Conservation (phyloP, 1,140 invertebrate genomes). For the Drosophila seguyi region DNA sequence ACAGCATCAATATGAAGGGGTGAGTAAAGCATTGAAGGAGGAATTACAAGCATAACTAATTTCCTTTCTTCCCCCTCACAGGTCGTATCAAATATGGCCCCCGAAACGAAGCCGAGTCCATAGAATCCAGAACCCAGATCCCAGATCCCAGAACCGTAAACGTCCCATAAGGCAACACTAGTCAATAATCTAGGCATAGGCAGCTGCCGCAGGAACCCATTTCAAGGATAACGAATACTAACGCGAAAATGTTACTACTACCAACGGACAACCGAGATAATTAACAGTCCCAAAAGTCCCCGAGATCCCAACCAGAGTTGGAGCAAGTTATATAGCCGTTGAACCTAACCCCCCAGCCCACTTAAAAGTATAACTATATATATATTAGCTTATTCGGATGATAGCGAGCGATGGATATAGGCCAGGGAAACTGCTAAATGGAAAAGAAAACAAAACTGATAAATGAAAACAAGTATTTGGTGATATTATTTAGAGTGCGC, state of each 20-base stretch:
- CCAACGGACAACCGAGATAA: constrained; percentile 48
- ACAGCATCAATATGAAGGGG: constrained; percentile 10
- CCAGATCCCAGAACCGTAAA: constrained; percentile 54
- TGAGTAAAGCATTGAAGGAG: not conserved
- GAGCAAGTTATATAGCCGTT: constrained; percentile 50
- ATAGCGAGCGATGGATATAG: not conserved
- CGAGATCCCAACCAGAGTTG: constrained; percentile 17
- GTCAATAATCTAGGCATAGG: constrained; percentile 78
- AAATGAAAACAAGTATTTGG: constrained; percentile 66
- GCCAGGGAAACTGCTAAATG: constrained; percentile 29
- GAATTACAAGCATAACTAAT: not conserved
- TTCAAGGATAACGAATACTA: constrained; percentile 40
- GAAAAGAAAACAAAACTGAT: constrained; percentile 26
- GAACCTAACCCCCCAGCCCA: constrained; percentile 26
- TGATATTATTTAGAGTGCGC: constrained; percentile 84
- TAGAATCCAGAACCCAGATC: not conserved
- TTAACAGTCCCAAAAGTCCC: constrained; percentile 43
- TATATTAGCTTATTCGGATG: constrained; percentile 31
- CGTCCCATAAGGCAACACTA: constrained; percentile 83
- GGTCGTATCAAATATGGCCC: constrained; percentile 68
- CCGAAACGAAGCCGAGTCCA: constrained; percentile 31
- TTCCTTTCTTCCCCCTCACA: not conserved
- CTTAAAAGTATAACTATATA: constrained; percentile 30
- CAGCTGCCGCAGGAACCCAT: constrained; percentile 68
- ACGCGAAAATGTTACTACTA: constrained; percentile 33